Percentiles rank a stretch among this genome's conserved stretches.
Conservation (phyloP, 2,113 vertebrate species). For the Rhea pennata region DNA sequence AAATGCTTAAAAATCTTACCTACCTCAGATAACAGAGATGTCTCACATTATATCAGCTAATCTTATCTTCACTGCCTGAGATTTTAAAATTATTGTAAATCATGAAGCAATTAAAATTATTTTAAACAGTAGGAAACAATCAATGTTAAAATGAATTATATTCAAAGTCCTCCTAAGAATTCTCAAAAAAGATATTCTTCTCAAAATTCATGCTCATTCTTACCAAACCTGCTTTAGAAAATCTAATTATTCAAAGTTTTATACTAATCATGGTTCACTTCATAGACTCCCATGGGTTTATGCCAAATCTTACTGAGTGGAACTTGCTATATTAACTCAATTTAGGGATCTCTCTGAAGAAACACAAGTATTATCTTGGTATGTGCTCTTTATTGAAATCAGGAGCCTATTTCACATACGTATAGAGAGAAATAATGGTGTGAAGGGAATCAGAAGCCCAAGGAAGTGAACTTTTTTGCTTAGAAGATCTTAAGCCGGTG, state of each 20-base stretch:
- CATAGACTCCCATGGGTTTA: not conserved
- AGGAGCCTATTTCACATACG: not conserved
- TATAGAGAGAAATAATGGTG: rapidly evolving
- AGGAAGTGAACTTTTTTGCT: not conserved
- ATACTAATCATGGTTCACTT: not conserved
- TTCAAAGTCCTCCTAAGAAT: not conserved
- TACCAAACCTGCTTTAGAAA: not conserved
- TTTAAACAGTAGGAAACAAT: not conserved
- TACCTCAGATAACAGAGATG: not conserved
- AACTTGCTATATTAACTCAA: not conserved
- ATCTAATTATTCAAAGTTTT: not conserved
- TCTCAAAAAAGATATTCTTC: not conserved
- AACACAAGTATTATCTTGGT: not conserved
- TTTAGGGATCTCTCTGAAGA: not conserved
- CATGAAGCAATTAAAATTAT: not conserved
- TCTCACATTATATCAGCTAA: not conserved
- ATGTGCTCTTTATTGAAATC: not conserved
- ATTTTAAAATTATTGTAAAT: not conserved
- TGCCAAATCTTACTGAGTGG: not conserved
- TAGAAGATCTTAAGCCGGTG: not conserved
- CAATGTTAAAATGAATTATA: not conserved
- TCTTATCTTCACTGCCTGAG: not conserved
- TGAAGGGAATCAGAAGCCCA: not conserved
- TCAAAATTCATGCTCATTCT: not conserved
- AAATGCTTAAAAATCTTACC: not conserved